These are phyloP conservation scores for Dendrocincla fuliginosa DNA, from an alignment of 2,797 vertebrate genomes.

Conservation along the genomic window DNA sequence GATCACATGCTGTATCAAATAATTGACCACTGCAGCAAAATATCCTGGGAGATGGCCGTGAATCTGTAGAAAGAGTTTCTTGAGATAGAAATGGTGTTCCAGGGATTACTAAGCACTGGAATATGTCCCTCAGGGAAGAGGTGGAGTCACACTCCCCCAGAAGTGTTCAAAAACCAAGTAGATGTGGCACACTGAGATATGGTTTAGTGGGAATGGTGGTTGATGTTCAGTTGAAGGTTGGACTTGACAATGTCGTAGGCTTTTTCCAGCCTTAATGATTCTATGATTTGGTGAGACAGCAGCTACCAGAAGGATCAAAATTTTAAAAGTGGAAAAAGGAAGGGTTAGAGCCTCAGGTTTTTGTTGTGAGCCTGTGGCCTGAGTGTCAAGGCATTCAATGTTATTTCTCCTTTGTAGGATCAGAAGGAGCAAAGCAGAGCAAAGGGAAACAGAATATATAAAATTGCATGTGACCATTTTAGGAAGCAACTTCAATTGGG, in stretches of 20 bases:
- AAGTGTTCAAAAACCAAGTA: not conserved
- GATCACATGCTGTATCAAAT: accelerated
- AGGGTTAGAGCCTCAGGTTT: accelerated
- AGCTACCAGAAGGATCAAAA: not conserved
- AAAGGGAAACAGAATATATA: not conserved
- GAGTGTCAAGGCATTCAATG: not conserved
- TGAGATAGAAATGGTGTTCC: not conserved
- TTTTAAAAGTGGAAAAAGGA: not conserved
- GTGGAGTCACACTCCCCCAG: not conserved
- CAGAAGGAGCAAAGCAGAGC: not conserved
- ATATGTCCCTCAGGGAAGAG: not conserved
- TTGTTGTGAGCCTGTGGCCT: not conserved
- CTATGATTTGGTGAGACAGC: not conserved
- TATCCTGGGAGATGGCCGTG: not conserved
- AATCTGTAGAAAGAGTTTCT: not conserved
- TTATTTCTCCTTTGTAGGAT: not conserved
- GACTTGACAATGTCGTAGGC: not conserved
- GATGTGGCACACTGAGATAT: too few relatives aligned
- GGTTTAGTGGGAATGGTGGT: accelerated
- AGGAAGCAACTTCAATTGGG: not conserved
- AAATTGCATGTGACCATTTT: not conserved
- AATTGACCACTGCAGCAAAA: not conserved
- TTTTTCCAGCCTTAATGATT: not conserved
- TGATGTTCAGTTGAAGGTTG: not conserved
- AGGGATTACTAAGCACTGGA: not conserved